Base-by-base conservation (phyloP, 1,140 invertebrate genomes). In the Rhynchophorus ferrugineus region DNA sequence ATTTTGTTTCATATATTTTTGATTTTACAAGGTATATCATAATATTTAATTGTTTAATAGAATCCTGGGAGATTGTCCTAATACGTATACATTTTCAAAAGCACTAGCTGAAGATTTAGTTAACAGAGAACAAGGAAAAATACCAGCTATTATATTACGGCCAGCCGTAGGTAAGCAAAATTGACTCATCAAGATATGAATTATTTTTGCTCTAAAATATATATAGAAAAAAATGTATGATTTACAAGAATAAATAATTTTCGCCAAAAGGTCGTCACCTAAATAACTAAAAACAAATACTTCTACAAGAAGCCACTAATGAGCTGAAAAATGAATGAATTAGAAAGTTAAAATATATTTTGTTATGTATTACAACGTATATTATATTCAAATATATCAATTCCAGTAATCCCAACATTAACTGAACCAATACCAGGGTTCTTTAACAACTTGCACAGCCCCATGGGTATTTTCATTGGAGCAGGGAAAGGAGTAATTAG, bases 71-170 rank as follows among this genome's bases (percentile, higher is more conserved):
- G 51, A 63, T 21, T 57, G 41, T 49, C 91, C 91, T 1, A 95
- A 95, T 62, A 90, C 90, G 0, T 95, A 95, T 62, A 90, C 90
- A 1, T 95, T 89, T 61, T 94, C 91, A 0, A 95, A 95, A 73
- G 87, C 89, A 0, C 67, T 95, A 7, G 85, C 88, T 0, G 91
- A 95, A 72, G 54, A 33, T 65, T 42, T 64, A 9, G 57, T 64
- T 7, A 49, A 54, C 24, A 24, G 62, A 38, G 39, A 64, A 55
- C 53, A 64, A 24, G 56, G 56, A 11, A 64, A 58, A 37, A 8
- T 64, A 21, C 62, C 60, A 1, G 38, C 52, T 7, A 56, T 62
- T 9, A 60, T 62, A 6, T 77, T 90, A 7, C 72, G 89, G 64
- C 88, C 87, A 1, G 61, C 64, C 14, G 55, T 66, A 47, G 61